Conservation (phyloP, 1,140 invertebrate species). For the Trichonephila inaurata region DNA sequence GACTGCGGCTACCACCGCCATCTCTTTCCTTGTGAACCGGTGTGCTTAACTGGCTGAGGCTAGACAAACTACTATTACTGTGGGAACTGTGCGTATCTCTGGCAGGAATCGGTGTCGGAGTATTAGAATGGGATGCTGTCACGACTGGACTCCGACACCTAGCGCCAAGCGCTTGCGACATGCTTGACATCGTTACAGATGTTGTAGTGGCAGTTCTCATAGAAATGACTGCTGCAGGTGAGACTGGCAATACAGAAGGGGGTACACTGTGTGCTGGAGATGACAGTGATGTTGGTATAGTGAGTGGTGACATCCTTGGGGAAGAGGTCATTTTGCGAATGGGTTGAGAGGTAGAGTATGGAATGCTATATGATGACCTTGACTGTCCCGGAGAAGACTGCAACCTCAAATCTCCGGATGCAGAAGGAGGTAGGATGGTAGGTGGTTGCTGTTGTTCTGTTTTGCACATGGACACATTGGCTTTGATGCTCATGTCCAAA, state of each 20-base stretch:
- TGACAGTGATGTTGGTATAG: conserved; percentile 49
- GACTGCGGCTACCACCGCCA: conserved; percentile 81
- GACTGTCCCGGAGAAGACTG: conserved; percentile 55
- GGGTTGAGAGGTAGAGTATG: conserved; percentile 71
- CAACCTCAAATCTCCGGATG: conserved; percentile 23
- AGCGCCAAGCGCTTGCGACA: conserved; percentile 26
- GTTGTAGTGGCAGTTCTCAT: conserved; percentile 24
- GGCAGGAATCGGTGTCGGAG: conserved; percentile 64
- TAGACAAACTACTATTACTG: conserved; percentile 86
- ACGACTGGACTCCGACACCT: conserved; percentile 56
- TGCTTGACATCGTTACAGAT: neutral
- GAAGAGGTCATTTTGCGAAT: conserved; percentile 45
- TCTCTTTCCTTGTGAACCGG: conserved; percentile 79
- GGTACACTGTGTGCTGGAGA: conserved; percentile 40
- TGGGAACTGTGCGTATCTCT: conserved; percentile 75
- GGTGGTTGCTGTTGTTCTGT: conserved; percentile 51
- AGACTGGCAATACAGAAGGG: conserved; percentile 27
- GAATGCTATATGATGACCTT: conserved; percentile 66
- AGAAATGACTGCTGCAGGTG: conserved; percentile 25
- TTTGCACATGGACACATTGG: conserved; percentile 39
- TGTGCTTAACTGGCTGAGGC: conserved; percentile 83
- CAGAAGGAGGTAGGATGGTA: conserved; percentile 49
- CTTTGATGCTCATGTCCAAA: conserved; percentile 67
- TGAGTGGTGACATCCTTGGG: conserved; percentile 52
- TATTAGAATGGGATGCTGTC: conserved; percentile 70